Base-by-base conservation (phyloP, 1,140 invertebrate genomes). In the Dendroctonus ponderosae region DNA sequence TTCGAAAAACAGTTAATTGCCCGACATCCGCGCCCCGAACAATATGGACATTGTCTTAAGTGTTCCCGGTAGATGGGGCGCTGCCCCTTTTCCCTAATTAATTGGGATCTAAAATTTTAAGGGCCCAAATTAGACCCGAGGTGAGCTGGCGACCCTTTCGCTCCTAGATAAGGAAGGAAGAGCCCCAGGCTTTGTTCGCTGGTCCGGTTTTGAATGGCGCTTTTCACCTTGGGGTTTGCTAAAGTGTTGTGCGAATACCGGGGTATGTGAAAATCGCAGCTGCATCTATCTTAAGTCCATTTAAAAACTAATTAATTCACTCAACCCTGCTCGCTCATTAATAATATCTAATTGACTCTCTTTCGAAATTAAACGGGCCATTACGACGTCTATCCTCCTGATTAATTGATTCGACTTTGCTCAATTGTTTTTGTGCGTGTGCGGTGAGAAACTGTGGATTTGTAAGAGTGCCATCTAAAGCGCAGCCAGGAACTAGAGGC, bases 61-160 rank as follows among this genome's bases (percentile, higher is more conserved):
- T 40, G 53, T 7, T 56, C 53, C 11, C 53, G 26, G 38, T 37
- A 41, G 53, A 9, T 46, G 12, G 43, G 9, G 11, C 37, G n/a
- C 37, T 11, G 11, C 37, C 37, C 53, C 53, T 56, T 56, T 56
- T 56, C 41, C 39, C 37, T 56, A 56, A 56, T 56, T 56, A 56
- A 56, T 56, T 56, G 11, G 37, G 53, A 56, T 56, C 53, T 56
- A 41, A 56, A 56, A 56, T 56, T 56, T 56, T 56, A 56, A 56
- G 41, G 53, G 9, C 53, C 53, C 39, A 40, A 56, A 56, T 56
- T 56, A 56, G 37, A 56, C 37, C 14, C 8, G 53, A 26, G 53
- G 8, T 56, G 41, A 39, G 26, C 39, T 41, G 11, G 11, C 26
- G 38, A 7, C 53, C 53, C 38, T 46, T 46, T 46, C 43, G 43